Conservation (phyloP, 1,140 invertebrate genomes). For the Melipona quadrifasciata region DNA sequence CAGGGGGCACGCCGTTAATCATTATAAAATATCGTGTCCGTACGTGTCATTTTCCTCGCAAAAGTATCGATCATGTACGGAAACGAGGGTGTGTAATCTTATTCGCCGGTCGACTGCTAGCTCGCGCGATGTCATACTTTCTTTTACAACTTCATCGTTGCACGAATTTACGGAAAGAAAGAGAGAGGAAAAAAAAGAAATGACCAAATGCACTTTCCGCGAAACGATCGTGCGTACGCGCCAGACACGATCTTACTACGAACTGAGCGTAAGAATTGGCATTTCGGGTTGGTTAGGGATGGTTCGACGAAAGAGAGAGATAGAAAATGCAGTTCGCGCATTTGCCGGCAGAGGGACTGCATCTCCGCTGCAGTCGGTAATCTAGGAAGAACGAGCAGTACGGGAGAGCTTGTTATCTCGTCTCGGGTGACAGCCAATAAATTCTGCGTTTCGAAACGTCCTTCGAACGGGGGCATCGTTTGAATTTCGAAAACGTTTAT, state of each 20-base stretch:
- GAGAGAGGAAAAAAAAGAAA: background rate
- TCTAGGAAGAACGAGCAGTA: constrained; percentile 14
- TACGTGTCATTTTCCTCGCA: background rate
- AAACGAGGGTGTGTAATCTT: constrained; percentile 8
- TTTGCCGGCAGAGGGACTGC: constrained; percentile 39
- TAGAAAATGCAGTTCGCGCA: constrained; percentile 17
- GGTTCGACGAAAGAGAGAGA: background rate
- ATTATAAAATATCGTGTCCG: background rate
- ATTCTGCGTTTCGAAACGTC: constrained; percentile 5
- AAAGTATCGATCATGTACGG: constrained; percentile 19
- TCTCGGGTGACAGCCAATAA: constrained; percentile 3
- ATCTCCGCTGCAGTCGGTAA: constrained; percentile 41
- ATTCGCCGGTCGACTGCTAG: background rate
- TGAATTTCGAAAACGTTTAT: constrained; percentile 13
- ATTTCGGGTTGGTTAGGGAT: constrained; percentile 12
- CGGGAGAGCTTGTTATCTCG: background rate
- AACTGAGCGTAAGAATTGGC: constrained; percentile 35
- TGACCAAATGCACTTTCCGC: background rate
- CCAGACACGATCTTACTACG: constrained; percentile 31
- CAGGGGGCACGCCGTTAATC: background rate
- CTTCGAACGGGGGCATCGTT: constrained; percentile 27
- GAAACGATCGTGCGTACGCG: background rate
- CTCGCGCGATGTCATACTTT: background rate
- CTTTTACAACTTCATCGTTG: background rate
- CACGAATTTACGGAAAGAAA: background rate